Evolutionary conservation across 2,113 vertebrate genomes (phyloP).

Genomic region (Phrynosoma platyrhinos): DNA sequence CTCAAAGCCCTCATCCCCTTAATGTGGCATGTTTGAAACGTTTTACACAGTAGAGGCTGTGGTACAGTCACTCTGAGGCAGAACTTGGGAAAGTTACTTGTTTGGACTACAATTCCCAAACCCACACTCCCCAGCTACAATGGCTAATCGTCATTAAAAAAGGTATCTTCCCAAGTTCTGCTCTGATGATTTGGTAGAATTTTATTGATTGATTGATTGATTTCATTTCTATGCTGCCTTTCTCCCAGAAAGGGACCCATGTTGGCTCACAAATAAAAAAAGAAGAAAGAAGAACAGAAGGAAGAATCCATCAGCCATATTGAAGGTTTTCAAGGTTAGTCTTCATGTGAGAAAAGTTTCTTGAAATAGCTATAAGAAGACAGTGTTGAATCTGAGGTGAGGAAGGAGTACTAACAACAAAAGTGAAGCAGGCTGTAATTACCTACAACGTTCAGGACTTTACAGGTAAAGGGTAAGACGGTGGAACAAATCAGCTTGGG

Average conservation of each 20-base stretch:
- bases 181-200: not conserved
- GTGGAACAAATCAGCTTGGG: fast-evolving
- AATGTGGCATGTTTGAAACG: not conserved
- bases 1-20: not conserved
- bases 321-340: not conserved
- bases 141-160: not conserved
- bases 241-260: too few species aligned
- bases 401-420: not conserved
- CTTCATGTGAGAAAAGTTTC: not conserved
- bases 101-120: too few species aligned
- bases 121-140: not conserved
- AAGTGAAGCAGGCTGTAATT: not conserved
- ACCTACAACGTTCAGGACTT: not conserved
- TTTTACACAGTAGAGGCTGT: not conserved
- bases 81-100: not conserved
- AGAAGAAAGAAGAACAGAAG: not conserved
- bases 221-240: too few species aligned
- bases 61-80: not conserved
- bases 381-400: not conserved
- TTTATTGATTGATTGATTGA: too few species aligned
- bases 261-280: too few species aligned
- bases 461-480: not conserved
- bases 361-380: slow-evolving; percentile 9
- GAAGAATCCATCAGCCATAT: not conserved
- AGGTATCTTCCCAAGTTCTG: not conserved